These are phyloP conservation scores for Pica pica DNA, from an alignment of 2,113 vertebrate genomes.

Conservation along the genomic window DNA sequence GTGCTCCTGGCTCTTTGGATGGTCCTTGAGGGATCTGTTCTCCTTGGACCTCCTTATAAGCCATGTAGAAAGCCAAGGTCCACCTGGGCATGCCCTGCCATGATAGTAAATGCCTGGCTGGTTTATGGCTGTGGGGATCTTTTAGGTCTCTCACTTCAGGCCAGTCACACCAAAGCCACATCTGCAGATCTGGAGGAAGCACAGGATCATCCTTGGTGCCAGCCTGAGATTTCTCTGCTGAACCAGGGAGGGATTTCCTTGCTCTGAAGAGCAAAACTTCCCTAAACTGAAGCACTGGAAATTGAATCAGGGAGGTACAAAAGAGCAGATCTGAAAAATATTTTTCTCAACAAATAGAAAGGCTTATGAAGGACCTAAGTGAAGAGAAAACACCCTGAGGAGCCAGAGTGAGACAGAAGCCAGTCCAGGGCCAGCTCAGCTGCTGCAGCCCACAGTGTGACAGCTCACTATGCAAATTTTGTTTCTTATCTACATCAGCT, in stretches of 20 bases:
- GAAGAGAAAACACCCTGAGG: background rate
- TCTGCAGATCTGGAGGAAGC: background rate
- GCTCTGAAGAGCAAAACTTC: background rate
- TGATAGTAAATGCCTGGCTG: background rate
- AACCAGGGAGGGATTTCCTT: background rate
- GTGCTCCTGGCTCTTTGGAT: background rate
- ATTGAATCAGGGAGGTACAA: background rate
- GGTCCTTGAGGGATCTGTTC: background rate
- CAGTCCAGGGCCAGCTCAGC: background rate
- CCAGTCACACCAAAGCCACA: fast-evolving
- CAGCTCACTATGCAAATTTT: background rate
- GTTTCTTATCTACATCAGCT: background rate
- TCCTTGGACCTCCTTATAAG: background rate
- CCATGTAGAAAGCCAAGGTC: background rate
- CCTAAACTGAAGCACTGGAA: background rate
- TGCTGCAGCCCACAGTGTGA: background rate
- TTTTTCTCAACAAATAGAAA: background rate
- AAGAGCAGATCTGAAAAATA: background rate
- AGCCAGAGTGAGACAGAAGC: background rate
- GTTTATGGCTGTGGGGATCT: background rate
- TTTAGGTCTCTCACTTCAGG: background rate
- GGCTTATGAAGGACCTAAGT: background rate
- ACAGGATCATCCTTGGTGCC: background rate
- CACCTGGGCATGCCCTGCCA: background rate
- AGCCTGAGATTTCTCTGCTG: background rate